phyloP scores from a whole-genome alignment of 2,113 vertebrate genomes.

The Protomyctophum bolini region DNA sequence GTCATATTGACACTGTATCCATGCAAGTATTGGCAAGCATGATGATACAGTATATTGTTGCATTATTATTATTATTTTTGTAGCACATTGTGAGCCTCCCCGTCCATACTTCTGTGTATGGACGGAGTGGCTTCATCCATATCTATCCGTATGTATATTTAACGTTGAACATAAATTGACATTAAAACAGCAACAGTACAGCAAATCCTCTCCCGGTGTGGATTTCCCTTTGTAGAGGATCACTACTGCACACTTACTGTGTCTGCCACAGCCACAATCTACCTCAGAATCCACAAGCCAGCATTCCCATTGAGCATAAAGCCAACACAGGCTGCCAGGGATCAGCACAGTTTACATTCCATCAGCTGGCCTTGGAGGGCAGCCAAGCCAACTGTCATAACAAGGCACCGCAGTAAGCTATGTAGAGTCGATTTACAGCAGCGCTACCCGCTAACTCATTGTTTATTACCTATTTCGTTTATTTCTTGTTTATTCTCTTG shows the following conservation, averaged over 20 bases:
- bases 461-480: background rate
- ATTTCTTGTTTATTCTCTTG: constrained; percentile 18
- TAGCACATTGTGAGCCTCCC: too few species aligned
- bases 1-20: too few species aligned
- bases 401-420: background rate
- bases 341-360: constrained; percentile 2
- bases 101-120: too few species aligned
- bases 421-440: constrained; percentile 9
- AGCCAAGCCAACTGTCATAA: background rate
- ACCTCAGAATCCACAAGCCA: constrained; percentile 7
- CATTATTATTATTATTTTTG: too few species aligned
- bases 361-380: background rate
- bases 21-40: too few species aligned
- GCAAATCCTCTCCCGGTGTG: too few species aligned
- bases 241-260: background rate
- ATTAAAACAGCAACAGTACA: background rate
- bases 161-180: background rate
- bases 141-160: background rate
- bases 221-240: background rate
- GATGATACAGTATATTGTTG: too few species aligned
- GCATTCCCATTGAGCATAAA: background rate
- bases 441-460: background rate
- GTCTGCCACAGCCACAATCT: background rate
- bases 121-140: too few species aligned
- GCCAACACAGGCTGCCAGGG: background rate